phyloP scores from a whole-genome alignment of 2,113 vertebrate species.

The Ammodytes dubius region DNA sequence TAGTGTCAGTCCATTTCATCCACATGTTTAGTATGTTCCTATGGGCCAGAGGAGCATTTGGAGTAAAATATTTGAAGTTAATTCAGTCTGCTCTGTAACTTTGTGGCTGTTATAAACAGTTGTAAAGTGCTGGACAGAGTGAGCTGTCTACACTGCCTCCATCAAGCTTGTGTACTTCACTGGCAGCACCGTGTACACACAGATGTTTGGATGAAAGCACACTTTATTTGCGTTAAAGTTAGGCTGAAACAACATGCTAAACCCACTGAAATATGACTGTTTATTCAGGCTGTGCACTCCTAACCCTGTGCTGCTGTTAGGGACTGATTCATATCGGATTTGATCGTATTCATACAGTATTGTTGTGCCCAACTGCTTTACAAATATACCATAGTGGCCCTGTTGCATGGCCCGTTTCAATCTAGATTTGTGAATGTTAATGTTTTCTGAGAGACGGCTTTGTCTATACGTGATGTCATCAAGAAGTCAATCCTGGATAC shows the following conservation, averaged over 20 bases:
- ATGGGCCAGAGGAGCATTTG: background rate
- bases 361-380: background rate
- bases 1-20: background rate
- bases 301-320: conserved; percentile 8
- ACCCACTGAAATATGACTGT: conserved; percentile 48
- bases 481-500: conserved; percentile 6
- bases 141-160: conserved; percentile 2
- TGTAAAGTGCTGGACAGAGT: conserved; percentile 24
- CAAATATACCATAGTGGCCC: background rate
- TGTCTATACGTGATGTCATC: conserved; percentile 14
- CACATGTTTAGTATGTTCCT: background rate
- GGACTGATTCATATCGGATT: background rate
- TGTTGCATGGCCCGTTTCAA: background rate
- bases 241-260: conserved; percentile 44
- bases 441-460: background rate
- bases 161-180: conserved; percentile 35
- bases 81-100: conserved; percentile 26
- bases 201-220: conserved; percentile 53
- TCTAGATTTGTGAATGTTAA: background rate
- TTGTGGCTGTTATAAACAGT: conserved; percentile 43
- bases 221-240: conserved; percentile 58
- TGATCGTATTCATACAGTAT: background rate
- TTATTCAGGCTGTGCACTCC: conserved; percentile 12
- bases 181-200: conserved; percentile 62
- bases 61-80: background rate